phyloP scores from a whole-genome alignment of 2,888 invertebrate genomes.

The Sinohyriopsis cumingii region DNA sequence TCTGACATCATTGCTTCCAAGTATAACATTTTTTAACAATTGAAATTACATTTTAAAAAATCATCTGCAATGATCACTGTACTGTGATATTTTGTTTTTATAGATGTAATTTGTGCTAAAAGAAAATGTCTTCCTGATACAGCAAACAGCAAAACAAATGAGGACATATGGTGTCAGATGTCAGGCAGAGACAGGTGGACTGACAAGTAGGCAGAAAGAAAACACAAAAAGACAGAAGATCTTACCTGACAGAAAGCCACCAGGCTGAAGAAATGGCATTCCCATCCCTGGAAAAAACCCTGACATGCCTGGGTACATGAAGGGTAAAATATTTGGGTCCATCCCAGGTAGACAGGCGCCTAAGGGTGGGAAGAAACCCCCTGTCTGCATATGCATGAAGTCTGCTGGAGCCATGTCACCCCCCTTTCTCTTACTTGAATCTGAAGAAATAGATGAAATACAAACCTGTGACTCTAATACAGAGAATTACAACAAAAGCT shows the following conservation, averaged over 20 bases:
- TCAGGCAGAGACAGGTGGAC: too few species aligned
- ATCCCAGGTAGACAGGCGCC: conserved; percentile 60
- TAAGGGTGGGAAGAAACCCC: conserved; percentile 59
- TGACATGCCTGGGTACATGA: conserved; percentile 72
- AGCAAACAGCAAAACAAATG: too few species aligned
- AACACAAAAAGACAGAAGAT: not conserved
- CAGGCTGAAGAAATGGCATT: conserved; percentile 76
- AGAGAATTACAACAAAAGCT: not conserved
- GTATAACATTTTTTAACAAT: not conserved
- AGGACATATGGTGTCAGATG: too few species aligned
- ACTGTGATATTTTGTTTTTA: too few species aligned
- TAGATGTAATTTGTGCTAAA: too few species aligned
- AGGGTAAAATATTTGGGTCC: conserved; percentile 69
- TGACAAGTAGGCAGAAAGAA: too few species aligned
- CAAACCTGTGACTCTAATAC: too few species aligned
- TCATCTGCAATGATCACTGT: too few species aligned
- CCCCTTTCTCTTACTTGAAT: conserved; percentile 23
- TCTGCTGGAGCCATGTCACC: conserved; percentile 16
- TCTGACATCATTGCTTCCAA: not conserved
- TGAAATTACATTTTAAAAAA: too few species aligned
- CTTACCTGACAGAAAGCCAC: conserved; percentile 64
- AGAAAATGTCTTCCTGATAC: too few species aligned
- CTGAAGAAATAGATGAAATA: conserved; percentile 3
- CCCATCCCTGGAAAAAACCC: conserved; percentile 70
- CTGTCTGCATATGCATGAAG: conserved; percentile 24